A percentile compares a stretch with the other conserved stretches of the same genome.
phyloP scores from a whole-genome alignment of 2,888 invertebrate genomes.

The Lucinisca nassula region DNA sequence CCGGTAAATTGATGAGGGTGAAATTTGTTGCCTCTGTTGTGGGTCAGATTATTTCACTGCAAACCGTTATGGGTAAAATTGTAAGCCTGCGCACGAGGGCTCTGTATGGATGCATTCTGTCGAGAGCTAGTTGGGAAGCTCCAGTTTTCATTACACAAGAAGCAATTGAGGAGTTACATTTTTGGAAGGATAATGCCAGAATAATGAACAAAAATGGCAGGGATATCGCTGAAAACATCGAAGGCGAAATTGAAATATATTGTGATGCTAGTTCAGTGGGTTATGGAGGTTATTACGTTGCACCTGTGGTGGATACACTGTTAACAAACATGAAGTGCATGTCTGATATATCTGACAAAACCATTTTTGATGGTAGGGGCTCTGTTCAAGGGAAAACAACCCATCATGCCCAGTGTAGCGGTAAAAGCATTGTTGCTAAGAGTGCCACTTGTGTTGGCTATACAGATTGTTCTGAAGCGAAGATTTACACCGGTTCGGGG shows the following conservation, averaged over 20 bases:
- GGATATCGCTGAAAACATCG: not conserved
- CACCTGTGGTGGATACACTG: not conserved
- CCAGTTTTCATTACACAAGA: slow-evolving; percentile 21
- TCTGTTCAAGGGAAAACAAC: no score
- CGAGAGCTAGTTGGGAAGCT: slow-evolving; percentile 47
- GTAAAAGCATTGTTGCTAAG: no score
- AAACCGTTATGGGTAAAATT: slow-evolving; percentile 25
- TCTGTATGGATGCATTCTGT: slow-evolving; percentile 30
- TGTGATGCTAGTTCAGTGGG: slow-evolving; percentile 48
- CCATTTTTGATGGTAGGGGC: not conserved
- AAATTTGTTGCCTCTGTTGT: not conserved
- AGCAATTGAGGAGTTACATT: slow-evolving; percentile 31
- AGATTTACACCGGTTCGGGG: no score
- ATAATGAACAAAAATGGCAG: not conserved
- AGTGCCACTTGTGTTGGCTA: no score
- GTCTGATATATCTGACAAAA: slow-evolving; percentile 16
- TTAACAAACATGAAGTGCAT: not conserved
- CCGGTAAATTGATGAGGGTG: not conserved
- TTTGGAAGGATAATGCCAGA: slow-evolving; percentile 34
- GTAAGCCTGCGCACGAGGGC: slow-evolving; percentile 29
- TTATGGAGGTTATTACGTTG: slow-evolving; percentile 39
- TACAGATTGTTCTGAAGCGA: no score
- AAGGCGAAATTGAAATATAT: not conserved
- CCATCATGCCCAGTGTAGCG: no score
- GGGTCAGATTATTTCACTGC: slow-evolving; percentile 38